These are phyloP conservation scores for Charadrius vociferus DNA, from an alignment of 2,113 vertebrate genomes.

Conservation along the genomic window DNA sequence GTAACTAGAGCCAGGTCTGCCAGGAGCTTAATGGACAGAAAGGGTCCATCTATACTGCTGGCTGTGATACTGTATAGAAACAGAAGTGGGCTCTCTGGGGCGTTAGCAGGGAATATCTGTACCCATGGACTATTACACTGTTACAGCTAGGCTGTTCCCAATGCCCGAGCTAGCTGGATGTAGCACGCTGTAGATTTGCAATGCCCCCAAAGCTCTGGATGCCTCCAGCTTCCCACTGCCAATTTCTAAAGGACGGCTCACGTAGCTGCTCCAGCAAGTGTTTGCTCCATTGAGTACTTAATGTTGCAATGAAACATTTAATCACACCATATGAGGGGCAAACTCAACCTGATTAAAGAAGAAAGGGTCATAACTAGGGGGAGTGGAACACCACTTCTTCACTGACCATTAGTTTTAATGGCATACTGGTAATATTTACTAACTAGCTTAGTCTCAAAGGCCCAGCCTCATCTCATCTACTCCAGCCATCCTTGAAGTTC, in stretches of 20 bases:
- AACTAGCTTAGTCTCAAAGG: constrained; percentile 66
- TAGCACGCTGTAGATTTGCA: background rate
- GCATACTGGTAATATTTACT: constrained; percentile 53
- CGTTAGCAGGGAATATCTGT: background rate
- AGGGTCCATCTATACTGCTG: background rate
- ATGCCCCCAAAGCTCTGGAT: background rate
- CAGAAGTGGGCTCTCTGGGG: background rate
- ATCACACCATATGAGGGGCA: constrained; percentile 69
- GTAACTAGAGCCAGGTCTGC: background rate
- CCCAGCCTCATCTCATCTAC: constrained; percentile 61
- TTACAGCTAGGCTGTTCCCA: background rate
- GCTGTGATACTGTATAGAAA: background rate
- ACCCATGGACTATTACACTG: background rate
- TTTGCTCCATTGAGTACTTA: constrained; percentile 53
- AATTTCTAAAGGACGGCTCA: background rate
- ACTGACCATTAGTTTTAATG: constrained; percentile 70
- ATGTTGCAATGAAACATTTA: constrained; percentile 57
- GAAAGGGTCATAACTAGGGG: constrained; percentile 62
- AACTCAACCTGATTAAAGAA: constrained; percentile 67
- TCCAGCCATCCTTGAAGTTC: constrained; percentile 58
- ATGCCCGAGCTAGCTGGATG: background rate
- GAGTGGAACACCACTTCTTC: constrained; percentile 61
- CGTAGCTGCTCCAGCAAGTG: background rate
- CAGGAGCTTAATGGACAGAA: background rate
- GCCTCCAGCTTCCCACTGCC: constrained; percentile 24